Conservation (phyloP, 2,113 vertebrate genomes). For the Smithornis capensis region DNA sequence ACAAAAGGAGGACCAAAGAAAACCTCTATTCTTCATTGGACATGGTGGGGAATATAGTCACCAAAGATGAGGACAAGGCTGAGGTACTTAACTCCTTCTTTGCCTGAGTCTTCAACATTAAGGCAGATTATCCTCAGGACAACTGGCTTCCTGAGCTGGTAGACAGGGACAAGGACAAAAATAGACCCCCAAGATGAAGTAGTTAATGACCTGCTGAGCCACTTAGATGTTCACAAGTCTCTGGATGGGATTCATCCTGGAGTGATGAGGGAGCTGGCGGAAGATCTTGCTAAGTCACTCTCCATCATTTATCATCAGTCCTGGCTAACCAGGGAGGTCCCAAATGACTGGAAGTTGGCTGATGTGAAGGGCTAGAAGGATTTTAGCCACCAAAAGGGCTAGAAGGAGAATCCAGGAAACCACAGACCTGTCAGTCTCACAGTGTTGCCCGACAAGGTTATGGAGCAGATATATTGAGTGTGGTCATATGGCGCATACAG, state of each 20-base stretch:
- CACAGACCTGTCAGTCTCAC: background rate
- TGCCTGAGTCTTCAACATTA: background rate
- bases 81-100: background rate
- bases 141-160: background rate
- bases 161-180: background rate
- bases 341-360: rapidly evolving
- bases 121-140: background rate
- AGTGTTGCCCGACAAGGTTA: background rate
- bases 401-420: background rate
- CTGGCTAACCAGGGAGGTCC: background rate
- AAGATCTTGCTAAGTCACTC: rapidly evolving
- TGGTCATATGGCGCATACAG: background rate
- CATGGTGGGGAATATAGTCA: background rate
- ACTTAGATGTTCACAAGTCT: background rate
- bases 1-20: background rate
- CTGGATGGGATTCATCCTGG: background rate
- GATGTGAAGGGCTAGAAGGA: too few relatives aligned
- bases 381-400: background rate
- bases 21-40: background rate
- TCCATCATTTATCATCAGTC: background rate
- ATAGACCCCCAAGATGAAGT: background rate
- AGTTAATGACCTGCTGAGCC: background rate
- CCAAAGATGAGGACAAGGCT: background rate
- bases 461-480: background rate
- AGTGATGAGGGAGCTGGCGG: background rate